Conservation (phyloP, 2,888 invertebrate species). For the Cephus pygmeus region DNA sequence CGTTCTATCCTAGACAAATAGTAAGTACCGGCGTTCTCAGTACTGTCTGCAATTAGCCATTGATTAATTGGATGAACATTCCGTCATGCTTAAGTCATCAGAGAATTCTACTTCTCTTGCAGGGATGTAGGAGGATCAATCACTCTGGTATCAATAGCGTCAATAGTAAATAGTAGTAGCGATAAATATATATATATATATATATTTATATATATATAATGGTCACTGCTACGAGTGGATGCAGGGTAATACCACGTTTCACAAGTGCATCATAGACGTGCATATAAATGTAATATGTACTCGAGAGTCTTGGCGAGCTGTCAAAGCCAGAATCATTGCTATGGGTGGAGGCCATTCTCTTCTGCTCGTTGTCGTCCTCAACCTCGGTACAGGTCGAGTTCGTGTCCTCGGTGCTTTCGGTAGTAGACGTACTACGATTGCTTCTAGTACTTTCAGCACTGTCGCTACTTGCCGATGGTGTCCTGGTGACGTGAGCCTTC, state of each 20-base stretch:
- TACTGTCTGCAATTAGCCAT: neutral
- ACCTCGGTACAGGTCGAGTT: constrained; percentile 62
- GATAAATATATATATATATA: neutral
- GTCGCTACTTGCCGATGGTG: constrained; percentile 57
- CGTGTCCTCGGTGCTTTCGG: constrained; percentile 52
- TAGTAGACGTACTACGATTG: constrained; percentile 44
- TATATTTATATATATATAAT: too few relatives aligned
- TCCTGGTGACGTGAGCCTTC: constrained; percentile 53
- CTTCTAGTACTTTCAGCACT: constrained; percentile 59
- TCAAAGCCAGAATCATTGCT: constrained; percentile 89
- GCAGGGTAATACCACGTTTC: neutral
- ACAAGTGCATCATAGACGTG: neutral
- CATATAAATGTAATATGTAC: constrained; percentile 45
- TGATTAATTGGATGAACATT: neutral
- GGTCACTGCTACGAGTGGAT: neutral
- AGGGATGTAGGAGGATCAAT: neutral
- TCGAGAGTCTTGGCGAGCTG: constrained; percentile 63
- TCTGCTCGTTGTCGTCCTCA: constrained; percentile 67
- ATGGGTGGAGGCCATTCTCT: constrained; percentile 77
- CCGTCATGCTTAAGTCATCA: neutral
- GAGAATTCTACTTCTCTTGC: neutral
- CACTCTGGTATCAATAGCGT: neutral
- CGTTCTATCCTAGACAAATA: neutral
- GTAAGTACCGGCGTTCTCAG: neutral
- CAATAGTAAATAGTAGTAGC: neutral